A percentile compares a stretch with the other conserved stretches of the same genome.
These are phyloP conservation scores for Blera fallax DNA, from an alignment of 2,888 invertebrate species.

Conservation along the genomic window DNA sequence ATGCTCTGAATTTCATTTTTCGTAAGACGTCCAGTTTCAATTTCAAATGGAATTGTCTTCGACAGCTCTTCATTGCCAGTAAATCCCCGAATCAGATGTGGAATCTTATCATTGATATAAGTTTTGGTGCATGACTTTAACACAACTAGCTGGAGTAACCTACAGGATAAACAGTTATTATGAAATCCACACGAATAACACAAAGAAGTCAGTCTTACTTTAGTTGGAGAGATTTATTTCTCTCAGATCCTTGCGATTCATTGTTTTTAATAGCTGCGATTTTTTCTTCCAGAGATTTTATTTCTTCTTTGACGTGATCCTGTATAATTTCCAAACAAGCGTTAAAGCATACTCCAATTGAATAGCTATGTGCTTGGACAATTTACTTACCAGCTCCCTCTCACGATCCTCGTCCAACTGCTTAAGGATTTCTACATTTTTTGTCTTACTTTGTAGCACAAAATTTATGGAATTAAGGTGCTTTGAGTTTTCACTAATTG, in stretches of 20 bases:
- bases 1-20: slow-evolving; percentile 6
- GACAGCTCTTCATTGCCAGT: background rate
- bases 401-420: slow-evolving; percentile 19
- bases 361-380: background rate
- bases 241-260: background rate
- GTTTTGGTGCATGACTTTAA: slow-evolving; percentile 41
- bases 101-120: slow-evolving; percentile 20
- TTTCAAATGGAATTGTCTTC: slow-evolving; percentile 22
- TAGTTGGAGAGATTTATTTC: background rate
- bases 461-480: slow-evolving; percentile 2
- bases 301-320: slow-evolving; percentile 24
- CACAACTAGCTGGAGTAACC: slow-evolving; percentile 14
- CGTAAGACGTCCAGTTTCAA: slow-evolving; percentile 3
- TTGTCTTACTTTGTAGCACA: background rate
- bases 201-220: background rate
- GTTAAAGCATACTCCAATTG: background rate
- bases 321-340: background rate
- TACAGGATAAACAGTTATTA: background rate
- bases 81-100: slow-evolving; percentile 34
- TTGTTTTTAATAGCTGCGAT: background rate
- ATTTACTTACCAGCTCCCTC: slow-evolving; percentile 26
- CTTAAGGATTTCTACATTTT: slow-evolving; percentile 30
- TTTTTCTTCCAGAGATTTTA: slow-evolving; percentile 13
- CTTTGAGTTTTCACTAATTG: slow-evolving; percentile 2
- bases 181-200: background rate